Percentiles rank a stretch among this genome's conserved stretches.
These are phyloP conservation scores for Heterocephalus glaber DNA, from an alignment of 2,113 vertebrate species.

Conservation along the genomic window DNA sequence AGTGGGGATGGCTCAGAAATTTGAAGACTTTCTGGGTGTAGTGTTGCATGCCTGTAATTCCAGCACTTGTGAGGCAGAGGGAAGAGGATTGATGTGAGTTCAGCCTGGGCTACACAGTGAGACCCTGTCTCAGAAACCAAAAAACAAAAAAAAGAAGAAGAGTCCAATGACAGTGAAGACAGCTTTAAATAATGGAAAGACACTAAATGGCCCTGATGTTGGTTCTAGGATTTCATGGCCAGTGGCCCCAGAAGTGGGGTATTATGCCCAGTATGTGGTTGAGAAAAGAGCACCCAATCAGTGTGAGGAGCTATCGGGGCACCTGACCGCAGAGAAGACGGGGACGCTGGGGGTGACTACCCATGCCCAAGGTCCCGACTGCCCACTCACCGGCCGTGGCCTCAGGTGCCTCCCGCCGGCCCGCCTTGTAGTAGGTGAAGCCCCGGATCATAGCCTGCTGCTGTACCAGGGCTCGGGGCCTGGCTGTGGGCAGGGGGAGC, in stretches of 20 bases:
- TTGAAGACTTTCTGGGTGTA: neutral
- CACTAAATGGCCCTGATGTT: neutral
- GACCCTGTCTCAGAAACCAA: neutral
- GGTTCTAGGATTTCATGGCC: neutral
- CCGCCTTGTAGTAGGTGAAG: slow-evolving; percentile 96
- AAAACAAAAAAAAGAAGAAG: neutral
- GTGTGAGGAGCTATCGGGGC: neutral
- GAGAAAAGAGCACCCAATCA: neutral
- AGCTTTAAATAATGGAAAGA: neutral
- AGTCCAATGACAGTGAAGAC: neutral
- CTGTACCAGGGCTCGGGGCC: slow-evolving; percentile 85
- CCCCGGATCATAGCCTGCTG: slow-evolving; percentile 92
- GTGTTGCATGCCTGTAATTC: neutral
- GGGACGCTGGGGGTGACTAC: neutral
- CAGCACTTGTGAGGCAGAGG: neutral
- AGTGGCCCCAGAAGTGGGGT: neutral
- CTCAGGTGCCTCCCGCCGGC: slow-evolving; percentile 82
- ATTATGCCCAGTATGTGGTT: neutral
- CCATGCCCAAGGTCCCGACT: neutral
- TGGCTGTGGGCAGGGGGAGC: slow-evolving; percentile 87
- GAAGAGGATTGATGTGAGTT: neutral
- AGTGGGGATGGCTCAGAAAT: neutral
- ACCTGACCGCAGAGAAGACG: neutral
- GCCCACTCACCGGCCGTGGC: slow-evolving; percentile 44
- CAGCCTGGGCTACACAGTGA: neutral